phyloP scores from a whole-genome alignment of 1,140 invertebrate genomes.

The Drosophila miranda region DNA sequence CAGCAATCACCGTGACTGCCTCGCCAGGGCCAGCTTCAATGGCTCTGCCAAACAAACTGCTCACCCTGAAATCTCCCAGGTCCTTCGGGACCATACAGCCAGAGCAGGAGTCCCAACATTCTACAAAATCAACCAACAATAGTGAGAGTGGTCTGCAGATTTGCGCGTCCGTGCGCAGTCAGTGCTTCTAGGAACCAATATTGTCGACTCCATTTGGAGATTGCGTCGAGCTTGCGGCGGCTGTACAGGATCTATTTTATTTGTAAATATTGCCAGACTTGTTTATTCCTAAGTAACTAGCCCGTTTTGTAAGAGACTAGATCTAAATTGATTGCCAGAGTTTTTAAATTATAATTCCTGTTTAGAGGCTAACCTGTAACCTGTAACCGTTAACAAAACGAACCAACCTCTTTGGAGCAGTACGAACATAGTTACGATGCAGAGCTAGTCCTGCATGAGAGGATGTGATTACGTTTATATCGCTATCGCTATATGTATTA shows the following conservation, averaged over 20 bases:
- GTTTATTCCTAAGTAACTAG: slow-evolving; percentile 15
- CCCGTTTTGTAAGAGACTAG: slow-evolving; percentile 35
- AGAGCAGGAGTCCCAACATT: no score
- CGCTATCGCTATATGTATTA: not conserved
- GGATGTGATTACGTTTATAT: not conserved
- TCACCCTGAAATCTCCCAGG: no score
- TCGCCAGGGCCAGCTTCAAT: slow-evolving; percentile 21
- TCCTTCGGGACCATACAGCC: no score
- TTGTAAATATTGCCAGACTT: slow-evolving; percentile 50
- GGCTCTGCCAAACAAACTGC: no score
- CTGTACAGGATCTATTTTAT: slow-evolving; percentile 34
- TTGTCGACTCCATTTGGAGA: no score
- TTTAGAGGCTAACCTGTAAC: slow-evolving; percentile 46
- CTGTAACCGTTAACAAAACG: slow-evolving; percentile 24
- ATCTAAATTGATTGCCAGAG: slow-evolving; percentile 24
- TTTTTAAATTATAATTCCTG: slow-evolving; percentile 24
- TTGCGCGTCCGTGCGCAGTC: slow-evolving; percentile 47
- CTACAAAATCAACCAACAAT: slow-evolving; percentile 11
- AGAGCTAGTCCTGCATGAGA: not conserved
- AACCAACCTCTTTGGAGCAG: slow-evolving; percentile 6
- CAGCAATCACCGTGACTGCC: slow-evolving; percentile 64
- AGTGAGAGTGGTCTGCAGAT: slow-evolving; percentile 25
- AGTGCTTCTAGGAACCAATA: slow-evolving; percentile 52
- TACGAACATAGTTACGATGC: no score
- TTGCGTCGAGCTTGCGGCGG: not conserved